Evolutionary conservation across 1,140 invertebrate genomes (phyloP).

Genomic region (Telenomus remus): DNA sequence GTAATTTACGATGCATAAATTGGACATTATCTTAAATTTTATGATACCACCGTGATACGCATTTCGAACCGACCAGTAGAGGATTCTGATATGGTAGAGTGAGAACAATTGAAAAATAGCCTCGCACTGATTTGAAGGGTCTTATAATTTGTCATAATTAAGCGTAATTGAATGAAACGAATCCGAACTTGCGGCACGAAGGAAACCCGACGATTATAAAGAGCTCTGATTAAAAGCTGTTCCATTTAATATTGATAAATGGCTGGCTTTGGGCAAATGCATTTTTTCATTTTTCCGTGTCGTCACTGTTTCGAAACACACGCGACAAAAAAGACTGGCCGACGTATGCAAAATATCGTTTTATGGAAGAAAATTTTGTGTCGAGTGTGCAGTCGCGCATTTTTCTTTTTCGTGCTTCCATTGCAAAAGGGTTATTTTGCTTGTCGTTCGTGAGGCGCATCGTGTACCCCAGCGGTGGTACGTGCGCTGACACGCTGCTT

Average conservation of each 20-base stretch:
- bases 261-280: not conserved
- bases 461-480: constrained; percentile 52
- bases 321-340: not conserved
- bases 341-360: constrained; percentile 19
- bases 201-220: constrained; percentile 10
- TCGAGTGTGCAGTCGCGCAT: constrained; percentile 31
- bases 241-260: not conserved
- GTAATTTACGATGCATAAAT: constrained; percentile 47
- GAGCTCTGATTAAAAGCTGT: no score
- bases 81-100: constrained; percentile 19
- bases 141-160: constrained; percentile 19
- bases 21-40: constrained; percentile 36
- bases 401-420: constrained; percentile 38
- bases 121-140: no score
- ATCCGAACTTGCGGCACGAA: constrained; percentile 6
- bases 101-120: no score
- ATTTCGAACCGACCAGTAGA: constrained; percentile 40
- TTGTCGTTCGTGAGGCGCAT: constrained; percentile 43
- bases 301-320: no score
- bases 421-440: constrained; percentile 50
- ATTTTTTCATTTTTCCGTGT: not conserved
- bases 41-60: constrained; percentile 11
- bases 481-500: constrained; percentile 47
- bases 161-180: constrained; percentile 25
- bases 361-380: constrained; percentile 34